Evolutionary conservation across 1,140 invertebrate genomes (phyloP).

Genomic region (Ephestia elutella): DNA sequence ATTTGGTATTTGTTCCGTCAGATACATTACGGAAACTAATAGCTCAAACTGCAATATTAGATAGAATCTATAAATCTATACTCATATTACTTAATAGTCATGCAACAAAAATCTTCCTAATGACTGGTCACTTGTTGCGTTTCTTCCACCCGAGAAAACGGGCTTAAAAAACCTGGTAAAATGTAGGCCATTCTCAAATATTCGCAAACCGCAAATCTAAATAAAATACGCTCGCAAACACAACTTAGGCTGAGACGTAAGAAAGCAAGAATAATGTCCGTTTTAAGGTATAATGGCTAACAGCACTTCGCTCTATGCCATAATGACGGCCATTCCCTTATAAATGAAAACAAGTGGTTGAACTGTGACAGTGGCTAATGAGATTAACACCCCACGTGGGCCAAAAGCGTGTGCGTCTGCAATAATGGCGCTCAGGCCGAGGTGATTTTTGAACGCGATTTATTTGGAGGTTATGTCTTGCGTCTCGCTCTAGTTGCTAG

Average conservation of each 20-base stretch:
- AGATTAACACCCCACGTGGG: conserved; percentile 20
- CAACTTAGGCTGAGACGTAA: conserved; percentile 15
- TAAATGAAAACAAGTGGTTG: conserved; percentile 54
- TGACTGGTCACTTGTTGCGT: too few relatives aligned
- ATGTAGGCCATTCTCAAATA: background rate
- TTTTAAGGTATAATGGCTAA: conserved; percentile 53
- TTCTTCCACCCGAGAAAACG: background rate
- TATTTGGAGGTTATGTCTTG: background rate
- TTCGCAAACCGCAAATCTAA: background rate
- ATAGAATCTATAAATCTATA: too few relatives aligned
- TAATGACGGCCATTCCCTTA: conserved; percentile 46
- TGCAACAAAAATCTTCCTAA: too few relatives aligned
- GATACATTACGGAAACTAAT: too few relatives aligned
- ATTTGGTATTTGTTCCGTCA: too few relatives aligned
- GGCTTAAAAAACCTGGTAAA: background rate
- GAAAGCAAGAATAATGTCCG: conserved; percentile 47
- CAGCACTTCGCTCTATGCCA: conserved; percentile 53
- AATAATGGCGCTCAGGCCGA: background rate
- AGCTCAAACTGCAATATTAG: too few relatives aligned
- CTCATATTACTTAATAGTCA: too few relatives aligned
- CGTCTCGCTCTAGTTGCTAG: background rate
- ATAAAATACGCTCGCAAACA: background rate
- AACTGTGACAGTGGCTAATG: conserved; percentile 35
- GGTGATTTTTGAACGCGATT: conserved; percentile 1
- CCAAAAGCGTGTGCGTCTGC: background rate